Conservation (phyloP, 2,113 vertebrate species). For the Vulpes ferrilata region DNA sequence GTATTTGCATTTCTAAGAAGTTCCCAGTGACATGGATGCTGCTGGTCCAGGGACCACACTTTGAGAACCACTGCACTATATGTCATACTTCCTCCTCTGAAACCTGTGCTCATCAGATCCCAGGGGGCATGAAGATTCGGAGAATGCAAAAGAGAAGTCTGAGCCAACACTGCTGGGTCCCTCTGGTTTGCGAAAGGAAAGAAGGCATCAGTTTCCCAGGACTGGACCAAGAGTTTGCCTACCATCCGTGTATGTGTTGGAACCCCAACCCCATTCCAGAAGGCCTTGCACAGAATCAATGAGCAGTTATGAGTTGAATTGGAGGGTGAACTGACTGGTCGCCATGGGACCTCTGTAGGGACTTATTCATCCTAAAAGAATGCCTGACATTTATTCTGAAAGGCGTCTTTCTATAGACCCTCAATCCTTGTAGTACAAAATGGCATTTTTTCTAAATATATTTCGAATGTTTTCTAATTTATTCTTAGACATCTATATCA, state of each 20-base stretch:
- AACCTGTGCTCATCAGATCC: not conserved
- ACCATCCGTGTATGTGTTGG: not conserved
- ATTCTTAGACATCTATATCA: constrained; percentile 50
- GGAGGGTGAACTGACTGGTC: not conserved
- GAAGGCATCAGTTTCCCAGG: not conserved
- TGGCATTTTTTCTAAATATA: constrained; percentile 26
- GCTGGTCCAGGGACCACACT: not conserved
- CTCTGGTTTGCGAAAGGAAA: not conserved
- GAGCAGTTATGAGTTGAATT: not conserved
- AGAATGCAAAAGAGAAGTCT: not conserved
- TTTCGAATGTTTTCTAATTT: constrained; percentile 68
- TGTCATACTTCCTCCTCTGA: not conserved
- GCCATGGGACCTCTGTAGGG: not conserved
- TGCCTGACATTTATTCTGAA: constrained; percentile 79
- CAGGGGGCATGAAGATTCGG: not conserved
- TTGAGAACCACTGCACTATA: not conserved
- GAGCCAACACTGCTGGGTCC: not conserved
- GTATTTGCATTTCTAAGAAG: not conserved
- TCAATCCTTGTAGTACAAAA: constrained; percentile 48
- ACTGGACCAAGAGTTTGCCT: not conserved
- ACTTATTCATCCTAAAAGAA: constrained; percentile 72
- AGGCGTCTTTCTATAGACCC: constrained; percentile 68
- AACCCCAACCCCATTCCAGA: not conserved
- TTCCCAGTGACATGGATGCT: not conserved
- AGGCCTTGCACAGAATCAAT: not conserved